Conservation (phyloP, 2,113 vertebrate species). For the Rhinopomastus cyanomelas region DNA sequence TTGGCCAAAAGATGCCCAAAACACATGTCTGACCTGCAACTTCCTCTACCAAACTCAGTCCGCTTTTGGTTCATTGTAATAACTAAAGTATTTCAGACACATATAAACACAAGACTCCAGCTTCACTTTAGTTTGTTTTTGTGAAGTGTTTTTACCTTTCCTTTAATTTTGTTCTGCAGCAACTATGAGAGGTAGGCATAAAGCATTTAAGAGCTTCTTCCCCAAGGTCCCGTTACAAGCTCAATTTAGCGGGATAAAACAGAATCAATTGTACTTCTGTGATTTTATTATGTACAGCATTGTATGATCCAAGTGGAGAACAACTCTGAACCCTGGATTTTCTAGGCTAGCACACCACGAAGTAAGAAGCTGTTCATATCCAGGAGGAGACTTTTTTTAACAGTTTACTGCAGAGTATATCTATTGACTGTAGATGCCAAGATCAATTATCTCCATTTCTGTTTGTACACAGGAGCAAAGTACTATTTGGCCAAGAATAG, state of each 20-base stretch:
- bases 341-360: constrained; percentile 38
- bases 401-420: constrained; percentile 74
- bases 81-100: constrained; percentile 67
- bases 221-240: constrained; percentile 21
- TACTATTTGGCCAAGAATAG: constrained; percentile 77
- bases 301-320: constrained; percentile 3
- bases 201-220: constrained; percentile 75
- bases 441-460: constrained; percentile 69
- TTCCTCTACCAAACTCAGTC: constrained; percentile 62
- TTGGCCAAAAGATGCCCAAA: constrained; percentile 75
- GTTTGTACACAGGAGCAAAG: constrained; percentile 65
- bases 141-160: constrained; percentile 67
- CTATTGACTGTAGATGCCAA: constrained; percentile 59
- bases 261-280: background rate
- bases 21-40: constrained; percentile 24
- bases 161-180: constrained; percentile 74
- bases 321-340: background rate
- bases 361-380: constrained; percentile 71
- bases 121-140: constrained; percentile 58
- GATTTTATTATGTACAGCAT: background rate
- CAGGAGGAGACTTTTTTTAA: too few species aligned
- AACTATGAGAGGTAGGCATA: constrained; percentile 79
- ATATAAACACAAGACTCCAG: constrained; percentile 71
- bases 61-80: constrained; percentile 77
- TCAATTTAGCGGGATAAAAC: background rate